phyloP scores from a whole-genome alignment of 1,140 invertebrate genomes.

The Diorhabda elongata region DNA sequence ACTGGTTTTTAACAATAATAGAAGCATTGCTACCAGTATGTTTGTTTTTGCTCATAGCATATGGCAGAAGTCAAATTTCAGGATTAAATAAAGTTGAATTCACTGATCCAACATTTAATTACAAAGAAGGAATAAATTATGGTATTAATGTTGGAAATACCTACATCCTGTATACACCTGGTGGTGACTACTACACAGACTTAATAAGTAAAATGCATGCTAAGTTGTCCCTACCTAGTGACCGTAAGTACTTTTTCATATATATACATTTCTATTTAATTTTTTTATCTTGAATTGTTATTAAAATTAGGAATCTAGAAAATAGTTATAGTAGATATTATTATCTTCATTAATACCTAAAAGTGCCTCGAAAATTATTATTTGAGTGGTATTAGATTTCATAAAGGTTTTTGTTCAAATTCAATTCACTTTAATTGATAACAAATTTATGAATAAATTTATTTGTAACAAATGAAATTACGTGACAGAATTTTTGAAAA shows the following conservation, averaged over 20 bases:
- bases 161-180: slow-evolving; percentile 45
- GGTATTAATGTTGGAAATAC: slow-evolving; percentile 26
- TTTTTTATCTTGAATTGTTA: not conserved
- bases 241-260: slow-evolving; percentile 38
- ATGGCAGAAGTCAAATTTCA: slow-evolving; percentile 36
- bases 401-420: too few species aligned
- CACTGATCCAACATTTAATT: slow-evolving; percentile 29
- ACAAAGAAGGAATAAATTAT: slow-evolving; percentile 22
- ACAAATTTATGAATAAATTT: too few species aligned
- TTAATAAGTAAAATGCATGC: slow-evolving; percentile 44
- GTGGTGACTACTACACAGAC: slow-evolving; percentile 33
- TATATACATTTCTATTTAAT: slow-evolving; percentile 9
- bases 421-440: too few species aligned
- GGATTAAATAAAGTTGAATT: slow-evolving; percentile 35
- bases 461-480: too few species aligned
- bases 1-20: slow-evolving; percentile 47
- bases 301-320: too few species aligned
- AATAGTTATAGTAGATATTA: too few species aligned
- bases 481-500: too few species aligned
- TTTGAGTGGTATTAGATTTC: too few species aligned
- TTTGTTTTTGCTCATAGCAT: slow-evolving; percentile 42
- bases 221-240: slow-evolving; percentile 40
- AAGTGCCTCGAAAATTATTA: too few species aligned
- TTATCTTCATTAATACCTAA: too few species aligned
- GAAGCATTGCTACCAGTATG: slow-evolving; percentile 46